Base-by-base conservation (phyloP, 2,888 invertebrate species). In the Tiliacea aurago region DNA sequence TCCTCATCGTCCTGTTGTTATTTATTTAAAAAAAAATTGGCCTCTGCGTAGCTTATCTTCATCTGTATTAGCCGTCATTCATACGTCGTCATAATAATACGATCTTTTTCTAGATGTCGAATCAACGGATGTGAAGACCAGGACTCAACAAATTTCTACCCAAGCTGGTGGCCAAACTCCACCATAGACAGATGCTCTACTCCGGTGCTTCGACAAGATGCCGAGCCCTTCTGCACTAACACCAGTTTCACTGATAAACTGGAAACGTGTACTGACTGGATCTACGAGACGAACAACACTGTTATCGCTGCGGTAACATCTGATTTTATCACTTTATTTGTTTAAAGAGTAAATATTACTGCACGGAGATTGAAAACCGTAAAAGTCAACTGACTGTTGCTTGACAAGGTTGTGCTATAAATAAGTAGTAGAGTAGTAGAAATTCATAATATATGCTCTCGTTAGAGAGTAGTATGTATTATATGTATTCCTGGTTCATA, bases 241-340 rank as follows among this genome's bases (percentile, higher is more conserved):
- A 67, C 64, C 18, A 92, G 90, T 70, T 95, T 94, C 78, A 89
- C 86, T 2, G 86, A 76, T 0, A 49, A 76, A 9, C 53, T 88
- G 1, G 89, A 83, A 15, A 70, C 80, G 0, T 95, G 95, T 66
- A 85, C 87, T 0, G 87, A 91, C 3, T 95, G 94, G 94, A 84
- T 95, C 0, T 95, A 95, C 70, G 94, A 94, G 79, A 91, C 80
- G 20, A 89, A 93, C 49, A 80, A 94, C 53, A 93, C 93, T n/a
- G 90, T 94, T 28, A 86, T 95, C 10, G 90, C 93, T 43, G 93
- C 90, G 90, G 95, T 95, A 87, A 81, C 1, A 49, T 53, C 15
- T 61, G 13, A 20, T 65, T 61, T 20, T 5, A 75, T 56, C n/a
- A n/a, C n/a, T n/a, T n/a, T n/a, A n/a, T n/a, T n/a, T 58, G 28